Percentiles rank a stretch among this genome's conserved stretches.
phyloP scores from a whole-genome alignment of 1,140 invertebrate genomes.

The Drosophila oshimai region DNA sequence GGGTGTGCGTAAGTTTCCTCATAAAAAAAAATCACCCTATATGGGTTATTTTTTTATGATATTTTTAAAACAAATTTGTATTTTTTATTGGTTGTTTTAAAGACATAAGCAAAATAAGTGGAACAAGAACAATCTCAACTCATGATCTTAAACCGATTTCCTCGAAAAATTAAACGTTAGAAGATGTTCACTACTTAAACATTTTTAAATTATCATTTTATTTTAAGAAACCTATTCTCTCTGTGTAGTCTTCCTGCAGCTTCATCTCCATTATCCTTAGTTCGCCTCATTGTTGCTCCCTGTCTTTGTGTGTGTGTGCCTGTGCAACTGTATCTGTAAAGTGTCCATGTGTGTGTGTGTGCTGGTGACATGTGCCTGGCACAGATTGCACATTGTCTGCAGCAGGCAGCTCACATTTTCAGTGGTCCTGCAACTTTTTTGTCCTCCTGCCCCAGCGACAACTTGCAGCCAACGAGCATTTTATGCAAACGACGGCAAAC shows the following conservation, averaged over 20 bases:
- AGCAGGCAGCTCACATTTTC: conserved; percentile 51
- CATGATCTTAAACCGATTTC: no score
- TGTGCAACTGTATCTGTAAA: conserved; percentile 1
- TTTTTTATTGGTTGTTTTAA: no score
- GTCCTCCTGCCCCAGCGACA: conserved; percentile 10
- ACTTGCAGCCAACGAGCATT: conserved; percentile 36
- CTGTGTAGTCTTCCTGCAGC: conserved; percentile 38
- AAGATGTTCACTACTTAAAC: no score
- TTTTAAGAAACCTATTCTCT: no score
- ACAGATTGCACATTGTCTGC: conserved; percentile 75
- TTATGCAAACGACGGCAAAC: conserved; percentile 55
- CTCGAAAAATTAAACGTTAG: no score
- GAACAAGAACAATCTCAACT: no score
- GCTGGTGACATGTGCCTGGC: conserved; percentile 69
- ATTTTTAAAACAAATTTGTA: no score
- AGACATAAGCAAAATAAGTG: no score
- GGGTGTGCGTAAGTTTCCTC: no score
- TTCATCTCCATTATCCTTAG: conserved; percentile 6
- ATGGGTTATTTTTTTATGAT: no score
- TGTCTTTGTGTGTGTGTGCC: conserved; percentile 18
- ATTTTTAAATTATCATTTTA: no score
- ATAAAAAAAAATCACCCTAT: no score
- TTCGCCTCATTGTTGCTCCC: conserved; percentile 43
- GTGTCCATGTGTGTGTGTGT: conserved; percentile 16
- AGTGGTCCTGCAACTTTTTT: conserved; percentile 37